Evolutionary conservation across 2,888 invertebrate species (phyloP).

Genomic region (Sepioteuthis lessoniana): DNA sequence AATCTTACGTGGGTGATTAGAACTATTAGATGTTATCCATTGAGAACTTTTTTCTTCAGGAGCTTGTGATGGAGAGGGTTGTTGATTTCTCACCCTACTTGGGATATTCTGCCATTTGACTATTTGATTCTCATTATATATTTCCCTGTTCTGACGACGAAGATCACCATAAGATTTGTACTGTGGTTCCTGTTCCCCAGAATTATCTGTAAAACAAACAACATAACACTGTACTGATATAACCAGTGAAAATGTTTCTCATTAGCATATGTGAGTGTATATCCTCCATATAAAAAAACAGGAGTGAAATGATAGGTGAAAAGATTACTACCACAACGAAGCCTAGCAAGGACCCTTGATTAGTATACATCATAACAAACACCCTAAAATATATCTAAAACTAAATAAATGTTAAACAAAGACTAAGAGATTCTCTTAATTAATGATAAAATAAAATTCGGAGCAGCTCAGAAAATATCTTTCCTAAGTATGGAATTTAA

Average conservation of each 20-base stretch:
- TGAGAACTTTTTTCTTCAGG: background rate
- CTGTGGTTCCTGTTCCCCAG: background rate
- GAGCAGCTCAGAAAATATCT: background rate
- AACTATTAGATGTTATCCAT: background rate
- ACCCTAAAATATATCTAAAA: background rate
- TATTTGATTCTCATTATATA: background rate
- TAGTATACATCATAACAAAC: too few species aligned
- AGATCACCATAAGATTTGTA: background rate
- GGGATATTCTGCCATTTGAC: background rate
- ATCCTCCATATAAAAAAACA: too few species aligned
- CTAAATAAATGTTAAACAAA: background rate
- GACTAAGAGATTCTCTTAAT: background rate
- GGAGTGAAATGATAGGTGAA: background rate
- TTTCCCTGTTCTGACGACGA: constrained; percentile 17
- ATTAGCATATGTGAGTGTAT: too few species aligned
- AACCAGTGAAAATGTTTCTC: too few species aligned
- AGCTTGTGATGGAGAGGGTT: background rate
- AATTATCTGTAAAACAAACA: too few species aligned
- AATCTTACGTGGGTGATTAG: background rate
- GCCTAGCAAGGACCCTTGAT: too few species aligned
- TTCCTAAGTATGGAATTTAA: too few species aligned
- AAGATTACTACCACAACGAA: background rate
- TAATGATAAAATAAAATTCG: background rate
- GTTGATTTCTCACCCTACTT: background rate
- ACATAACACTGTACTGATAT: too few species aligned